A percentile compares a stretch with the other conserved stretches of the same genome.
Conservation (phyloP, 2,797 vertebrate genomes). For the Orientallactaga sibirica region DNA sequence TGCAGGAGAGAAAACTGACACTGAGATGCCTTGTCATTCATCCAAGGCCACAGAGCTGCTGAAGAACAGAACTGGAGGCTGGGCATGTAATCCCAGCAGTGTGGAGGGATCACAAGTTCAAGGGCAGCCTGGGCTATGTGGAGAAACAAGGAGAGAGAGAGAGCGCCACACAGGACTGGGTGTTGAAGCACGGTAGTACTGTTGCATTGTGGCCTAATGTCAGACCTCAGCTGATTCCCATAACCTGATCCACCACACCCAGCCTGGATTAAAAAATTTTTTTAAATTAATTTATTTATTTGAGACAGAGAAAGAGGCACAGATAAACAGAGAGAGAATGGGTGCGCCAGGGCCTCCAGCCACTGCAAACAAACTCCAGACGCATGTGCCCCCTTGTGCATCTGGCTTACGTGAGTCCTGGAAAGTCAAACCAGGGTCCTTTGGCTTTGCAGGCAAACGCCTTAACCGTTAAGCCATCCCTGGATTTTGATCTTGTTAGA, state of each 20-base stretch:
- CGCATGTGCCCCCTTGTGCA: no score
- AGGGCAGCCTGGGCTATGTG: neutral
- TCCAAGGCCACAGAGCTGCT: neutral
- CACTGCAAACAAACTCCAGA: no score
- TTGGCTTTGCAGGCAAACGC: no score
- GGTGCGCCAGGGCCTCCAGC: no score
- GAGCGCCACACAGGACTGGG: neutral
- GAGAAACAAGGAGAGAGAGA: neutral
- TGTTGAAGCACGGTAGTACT: neutral
- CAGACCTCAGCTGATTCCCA: slow-evolving; percentile 31
- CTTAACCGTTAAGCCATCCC: no score
- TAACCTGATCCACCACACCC: neutral
- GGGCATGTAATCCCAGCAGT: neutral
- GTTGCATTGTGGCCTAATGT: neutral
- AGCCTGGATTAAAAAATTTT: no score
- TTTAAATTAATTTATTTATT: no score
- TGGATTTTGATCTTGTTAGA: no score
- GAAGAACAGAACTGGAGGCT: neutral
- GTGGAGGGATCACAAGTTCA: neutral
- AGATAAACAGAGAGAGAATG: no score
- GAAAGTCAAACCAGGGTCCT: no score
- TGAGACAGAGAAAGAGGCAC: no score
- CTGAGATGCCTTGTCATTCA: neutral
- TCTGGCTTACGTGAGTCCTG: no score
- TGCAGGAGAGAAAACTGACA: neutral